Conservation (phyloP, 2,113 vertebrate genomes). For the Sitta europaea region DNA sequence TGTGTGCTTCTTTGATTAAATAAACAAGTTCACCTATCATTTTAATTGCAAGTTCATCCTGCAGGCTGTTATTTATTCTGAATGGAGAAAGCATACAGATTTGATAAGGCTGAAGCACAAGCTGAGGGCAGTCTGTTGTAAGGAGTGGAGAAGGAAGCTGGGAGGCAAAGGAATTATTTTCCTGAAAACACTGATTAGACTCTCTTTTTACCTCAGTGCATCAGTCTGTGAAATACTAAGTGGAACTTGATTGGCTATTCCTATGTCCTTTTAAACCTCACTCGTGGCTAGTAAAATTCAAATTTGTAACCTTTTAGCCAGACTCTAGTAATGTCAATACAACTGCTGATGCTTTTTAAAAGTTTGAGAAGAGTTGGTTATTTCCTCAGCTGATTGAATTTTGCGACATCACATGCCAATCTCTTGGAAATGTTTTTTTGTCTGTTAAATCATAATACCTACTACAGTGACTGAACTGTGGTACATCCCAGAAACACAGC, state of each 20-base stretch:
- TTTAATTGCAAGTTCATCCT: neutral
- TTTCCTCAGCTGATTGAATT: neutral
- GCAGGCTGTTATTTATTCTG: neutral
- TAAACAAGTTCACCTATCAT: neutral
- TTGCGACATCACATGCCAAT: neutral
- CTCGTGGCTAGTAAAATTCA: neutral
- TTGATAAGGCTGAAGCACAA: neutral
- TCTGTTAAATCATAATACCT: neutral
- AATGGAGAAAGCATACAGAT: neutral
- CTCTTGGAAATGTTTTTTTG: neutral
- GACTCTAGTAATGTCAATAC: neutral
- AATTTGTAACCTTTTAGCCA: neutral
- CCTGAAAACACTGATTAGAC: neutral
- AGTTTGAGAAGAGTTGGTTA: neutral
- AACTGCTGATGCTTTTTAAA: neutral
- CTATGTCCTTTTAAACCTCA: neutral
- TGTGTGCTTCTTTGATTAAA: neutral
- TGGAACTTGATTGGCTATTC: neutral
- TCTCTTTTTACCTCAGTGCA: neutral
- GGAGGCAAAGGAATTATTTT: neutral
- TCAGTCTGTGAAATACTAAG: neutral
- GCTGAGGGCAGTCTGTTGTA: neutral
- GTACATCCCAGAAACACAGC: neutral
- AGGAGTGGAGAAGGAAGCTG: neutral
- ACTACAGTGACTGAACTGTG: neutral